Evolutionary conservation across 2,113 vertebrate species (phyloP).

Genomic region (Callionymus lyra): DNA sequence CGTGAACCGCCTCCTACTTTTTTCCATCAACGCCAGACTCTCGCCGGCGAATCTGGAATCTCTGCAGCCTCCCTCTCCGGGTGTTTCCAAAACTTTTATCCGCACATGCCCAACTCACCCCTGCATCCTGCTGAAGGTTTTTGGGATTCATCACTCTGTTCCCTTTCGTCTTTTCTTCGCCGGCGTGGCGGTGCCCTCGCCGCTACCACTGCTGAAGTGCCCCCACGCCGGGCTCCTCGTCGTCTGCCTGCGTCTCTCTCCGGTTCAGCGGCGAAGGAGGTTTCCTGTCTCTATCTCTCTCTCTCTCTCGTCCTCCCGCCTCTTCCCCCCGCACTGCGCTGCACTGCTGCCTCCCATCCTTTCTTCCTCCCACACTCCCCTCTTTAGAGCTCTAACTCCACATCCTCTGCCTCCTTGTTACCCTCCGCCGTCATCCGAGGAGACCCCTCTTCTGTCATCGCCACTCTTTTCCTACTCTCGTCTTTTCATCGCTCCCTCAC

Average conservation of each 20-base stretch:
- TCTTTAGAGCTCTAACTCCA: constrained; percentile 50
- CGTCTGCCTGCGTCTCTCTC: constrained; percentile 50
- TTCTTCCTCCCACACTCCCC: constrained; percentile 58
- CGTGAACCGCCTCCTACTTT: constrained; percentile 46
- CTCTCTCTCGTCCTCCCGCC: constrained; percentile 17
- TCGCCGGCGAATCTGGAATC: constrained; percentile 11
- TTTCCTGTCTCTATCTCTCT: constrained; percentile 51
- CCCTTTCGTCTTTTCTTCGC: constrained; percentile 8
- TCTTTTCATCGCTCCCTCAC: constrained; percentile 9
- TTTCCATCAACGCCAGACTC: constrained; percentile 40
- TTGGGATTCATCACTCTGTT: constrained; percentile 28
- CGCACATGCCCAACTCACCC: constrained; percentile 24
- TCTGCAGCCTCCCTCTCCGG: constrained; percentile 20
- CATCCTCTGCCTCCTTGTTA: constrained; percentile 16
- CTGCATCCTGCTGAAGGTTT: constrained; percentile 16
- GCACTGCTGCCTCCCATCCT: constrained; percentile 55
- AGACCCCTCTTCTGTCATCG: constrained; percentile 26
- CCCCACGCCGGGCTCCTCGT: constrained; percentile 27
- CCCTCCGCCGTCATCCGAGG: constrained; percentile 38
- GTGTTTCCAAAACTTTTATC: constrained; percentile 52
- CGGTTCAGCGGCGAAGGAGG: constrained; percentile 44
- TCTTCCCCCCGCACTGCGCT: constrained; percentile 41
- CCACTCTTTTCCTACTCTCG: constrained; percentile 13
- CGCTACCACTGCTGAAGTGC: constrained; percentile 26
- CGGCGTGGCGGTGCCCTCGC: constrained; percentile 31